Base-by-base conservation (phyloP, 2,797 vertebrate genomes). In the Liasis olivaceus region DNA sequence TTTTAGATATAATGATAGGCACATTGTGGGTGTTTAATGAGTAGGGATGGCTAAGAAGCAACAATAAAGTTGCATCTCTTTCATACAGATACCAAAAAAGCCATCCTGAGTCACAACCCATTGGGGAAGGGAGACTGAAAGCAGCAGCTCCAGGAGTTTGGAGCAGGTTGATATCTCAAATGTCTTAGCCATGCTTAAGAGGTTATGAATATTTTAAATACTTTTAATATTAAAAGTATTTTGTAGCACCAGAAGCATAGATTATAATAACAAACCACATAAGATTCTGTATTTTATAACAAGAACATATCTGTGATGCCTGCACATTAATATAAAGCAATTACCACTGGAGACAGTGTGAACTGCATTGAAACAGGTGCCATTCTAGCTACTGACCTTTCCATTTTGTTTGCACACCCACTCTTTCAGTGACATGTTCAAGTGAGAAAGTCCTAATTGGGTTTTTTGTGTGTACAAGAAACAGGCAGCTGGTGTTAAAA, bases 291-390 rank as follows among this genome's bases (percentile, higher is more conserved):
- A 59, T n/a, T 20, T 42, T 42, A 62, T 54, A 66, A 47, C 63
- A 66, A 31, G 62, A 62, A 24, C 54, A 36, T 36, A 69, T 51
- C 62, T 54, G 42, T 8, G 62, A 69, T 86, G 26, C 56, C 42
- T 62, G 51, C 51, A 59, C n/a, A 87, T 56, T 54, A 90, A 28
- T 26, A 36, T 54, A 92, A 42, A 66, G 47, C 88, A 51, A 60
- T 88, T 88, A 88, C 85, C 64, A 90, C 62, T 84, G 59, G 36
- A 86, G 22, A 90, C 69, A 51, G 63, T 28, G 12, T 60, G 22
- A 90, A 91, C 89, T 84, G 87, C 51, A 89, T 56, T 93, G 59
- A 90, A 86, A 91, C 72, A 85, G 77, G 86, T 81, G 59, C 31
- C 31, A 87, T 81, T 63, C 88, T 91, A 89, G 81, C 36, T 36